phyloP scores from a whole-genome alignment of 2,113 vertebrate genomes.

The Turnix velox region DNA sequence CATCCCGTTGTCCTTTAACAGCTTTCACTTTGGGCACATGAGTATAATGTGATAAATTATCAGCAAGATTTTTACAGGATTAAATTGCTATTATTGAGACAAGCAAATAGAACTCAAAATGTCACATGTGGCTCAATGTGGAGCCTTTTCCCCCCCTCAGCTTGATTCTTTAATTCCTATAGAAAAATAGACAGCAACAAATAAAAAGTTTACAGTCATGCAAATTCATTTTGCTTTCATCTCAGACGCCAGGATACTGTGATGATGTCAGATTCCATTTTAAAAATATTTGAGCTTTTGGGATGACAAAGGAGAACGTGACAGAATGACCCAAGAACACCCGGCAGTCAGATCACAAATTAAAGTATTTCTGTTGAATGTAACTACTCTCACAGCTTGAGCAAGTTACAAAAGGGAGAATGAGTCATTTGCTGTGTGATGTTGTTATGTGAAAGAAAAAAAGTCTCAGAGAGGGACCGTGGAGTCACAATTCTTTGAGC shows the following conservation, averaged over 20 bases:
- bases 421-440: not conserved
- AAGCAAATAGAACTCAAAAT: not conserved
- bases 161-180: not conserved
- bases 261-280: not conserved
- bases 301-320: not conserved
- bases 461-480: rapidly evolving
- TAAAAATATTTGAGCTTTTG: not conserved
- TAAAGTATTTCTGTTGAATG: not conserved
- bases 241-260: not conserved
- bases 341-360: not conserved
- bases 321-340: not conserved
- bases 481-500: rapidly evolving
- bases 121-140: not conserved
- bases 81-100: not conserved
- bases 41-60: not conserved
- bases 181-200: not conserved
- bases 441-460: not conserved
- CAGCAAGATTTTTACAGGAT: not conserved
- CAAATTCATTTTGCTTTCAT: not conserved
- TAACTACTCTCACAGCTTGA: not conserved
- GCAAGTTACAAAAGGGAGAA: not conserved
- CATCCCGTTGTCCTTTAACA: not conserved
- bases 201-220: not conserved
- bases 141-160: not conserved
- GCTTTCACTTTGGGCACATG: not conserved